Percentiles rank a stretch among this genome's conserved stretches.
Evolutionary conservation across 2,797 vertebrate species (phyloP).

Genomic region (Peromyscus eremicus): DNA sequence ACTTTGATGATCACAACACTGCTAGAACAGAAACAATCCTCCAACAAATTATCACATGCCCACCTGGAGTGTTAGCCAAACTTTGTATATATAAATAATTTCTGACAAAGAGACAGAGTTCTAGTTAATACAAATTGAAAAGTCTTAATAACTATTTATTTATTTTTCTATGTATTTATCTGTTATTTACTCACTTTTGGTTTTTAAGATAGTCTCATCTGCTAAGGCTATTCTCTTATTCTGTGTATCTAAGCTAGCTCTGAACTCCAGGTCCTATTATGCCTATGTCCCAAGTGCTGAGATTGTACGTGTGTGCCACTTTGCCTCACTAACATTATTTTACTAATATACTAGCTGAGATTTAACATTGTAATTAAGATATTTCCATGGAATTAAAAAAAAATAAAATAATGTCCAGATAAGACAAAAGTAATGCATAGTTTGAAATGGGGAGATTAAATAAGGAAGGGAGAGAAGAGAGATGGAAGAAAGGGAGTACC

Average conservation of each 20-base stretch:
- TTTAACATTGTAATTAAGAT: not conserved
- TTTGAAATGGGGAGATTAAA: not conserved
- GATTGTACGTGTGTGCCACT: not conserved
- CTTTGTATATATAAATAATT: not conserved
- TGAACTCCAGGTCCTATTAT: not conserved
- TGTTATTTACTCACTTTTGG: not conserved
- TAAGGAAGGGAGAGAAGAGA: too few relatives aligned
- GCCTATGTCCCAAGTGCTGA: not conserved
- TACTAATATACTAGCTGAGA: not conserved
- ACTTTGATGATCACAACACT: not conserved
- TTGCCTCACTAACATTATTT: not conserved
- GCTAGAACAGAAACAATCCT: not conserved
- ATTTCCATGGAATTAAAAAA: not conserved
- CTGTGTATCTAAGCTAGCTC: not conserved
- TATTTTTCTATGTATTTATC: not conserved
- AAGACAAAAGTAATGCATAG: not conserved
- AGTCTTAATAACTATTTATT: not conserved
- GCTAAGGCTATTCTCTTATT: not conserved
- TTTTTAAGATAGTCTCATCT: not conserved
- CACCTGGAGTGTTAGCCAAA: not conserved
- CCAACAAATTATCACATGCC: not conserved
- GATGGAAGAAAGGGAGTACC: not conserved
- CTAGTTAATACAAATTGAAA: not conserved
- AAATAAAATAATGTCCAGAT: not conserved
- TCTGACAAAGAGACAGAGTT: not conserved